These are phyloP conservation scores for Passerculus sandwichensis DNA, from an alignment of 2,797 vertebrate species.

Conservation along the genomic window DNA sequence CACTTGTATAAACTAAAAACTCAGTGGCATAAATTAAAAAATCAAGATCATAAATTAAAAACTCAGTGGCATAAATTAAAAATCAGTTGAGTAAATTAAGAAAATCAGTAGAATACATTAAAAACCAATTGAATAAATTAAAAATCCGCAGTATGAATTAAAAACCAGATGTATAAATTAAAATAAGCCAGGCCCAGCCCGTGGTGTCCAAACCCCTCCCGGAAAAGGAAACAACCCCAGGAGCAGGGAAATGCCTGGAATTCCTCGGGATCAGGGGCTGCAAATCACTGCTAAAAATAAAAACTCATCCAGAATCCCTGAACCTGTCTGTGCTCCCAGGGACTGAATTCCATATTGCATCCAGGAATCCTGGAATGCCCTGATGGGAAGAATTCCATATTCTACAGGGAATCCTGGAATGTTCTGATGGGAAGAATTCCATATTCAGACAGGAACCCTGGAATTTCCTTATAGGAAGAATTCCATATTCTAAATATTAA, in stretches of 20 bases:
- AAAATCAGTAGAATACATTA: neutral
- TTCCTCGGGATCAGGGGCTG: neutral
- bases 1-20: neutral
- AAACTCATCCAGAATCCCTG: neutral
- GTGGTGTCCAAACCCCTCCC: neutral
- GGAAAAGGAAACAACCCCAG: neutral
- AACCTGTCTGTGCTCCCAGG: neutral
- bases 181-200: neutral
- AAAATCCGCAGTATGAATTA: neutral
- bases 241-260: neutral
- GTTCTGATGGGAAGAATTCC: neutral
- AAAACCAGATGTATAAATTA: neutral
- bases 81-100: neutral
- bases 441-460: neutral
- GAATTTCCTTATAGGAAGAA: accelerated
- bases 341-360: neutral
- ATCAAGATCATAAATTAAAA: neutral
- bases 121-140: neutral
- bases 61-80: neutral
- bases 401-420: neutral
- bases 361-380: accelerated
- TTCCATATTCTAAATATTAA: neutral
- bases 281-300: neutral
- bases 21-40: neutral
- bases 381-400: no score